Evolutionary conservation across 2,888 invertebrate species (phyloP).

Genomic region (Cosmorhoe ocellata): DNA sequence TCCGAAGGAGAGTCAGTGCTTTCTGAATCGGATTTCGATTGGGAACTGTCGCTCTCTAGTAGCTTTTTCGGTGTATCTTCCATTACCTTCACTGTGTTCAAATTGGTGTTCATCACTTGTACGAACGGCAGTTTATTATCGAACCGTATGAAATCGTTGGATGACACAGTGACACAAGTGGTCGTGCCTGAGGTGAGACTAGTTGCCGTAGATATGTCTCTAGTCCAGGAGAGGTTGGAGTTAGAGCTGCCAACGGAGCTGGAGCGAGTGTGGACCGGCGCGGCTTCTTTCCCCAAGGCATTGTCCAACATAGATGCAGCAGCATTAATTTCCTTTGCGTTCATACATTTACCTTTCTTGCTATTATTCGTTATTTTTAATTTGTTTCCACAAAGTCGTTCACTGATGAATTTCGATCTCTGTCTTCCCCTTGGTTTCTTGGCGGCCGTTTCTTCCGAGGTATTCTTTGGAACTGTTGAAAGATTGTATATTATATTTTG

Average conservation of each 20-base stretch:
- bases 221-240: constrained; percentile 63
- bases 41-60: constrained; percentile 2
- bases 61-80: neutral
- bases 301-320: constrained; percentile 17
- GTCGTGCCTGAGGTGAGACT: constrained; percentile 46
- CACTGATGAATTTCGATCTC: neutral
- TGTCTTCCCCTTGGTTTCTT: constrained; percentile 1
- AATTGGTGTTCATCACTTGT: constrained; percentile 35
- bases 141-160: constrained; percentile 54
- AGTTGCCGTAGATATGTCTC: constrained; percentile 54
- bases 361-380: neutral
- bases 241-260: constrained; percentile 44
- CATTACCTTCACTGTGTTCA: neutral
- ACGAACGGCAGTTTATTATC: constrained; percentile 63
- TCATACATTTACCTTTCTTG: constrained; percentile 8
- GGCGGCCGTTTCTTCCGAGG: neutral
- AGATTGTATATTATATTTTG: too few relatives aligned
- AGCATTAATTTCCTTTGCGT: constrained; percentile 8
- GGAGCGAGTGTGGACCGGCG: constrained; percentile 25
- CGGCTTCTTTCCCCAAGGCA: neutral
- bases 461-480: neutral
- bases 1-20: constrained; percentile 7
- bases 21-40: constrained; percentile 4
- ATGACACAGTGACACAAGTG: constrained; percentile 51
- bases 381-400: neutral